These are phyloP conservation scores for Etheostoma perlongum DNA, from an alignment of 2,797 vertebrate genomes.

Conservation along the genomic window DNA sequence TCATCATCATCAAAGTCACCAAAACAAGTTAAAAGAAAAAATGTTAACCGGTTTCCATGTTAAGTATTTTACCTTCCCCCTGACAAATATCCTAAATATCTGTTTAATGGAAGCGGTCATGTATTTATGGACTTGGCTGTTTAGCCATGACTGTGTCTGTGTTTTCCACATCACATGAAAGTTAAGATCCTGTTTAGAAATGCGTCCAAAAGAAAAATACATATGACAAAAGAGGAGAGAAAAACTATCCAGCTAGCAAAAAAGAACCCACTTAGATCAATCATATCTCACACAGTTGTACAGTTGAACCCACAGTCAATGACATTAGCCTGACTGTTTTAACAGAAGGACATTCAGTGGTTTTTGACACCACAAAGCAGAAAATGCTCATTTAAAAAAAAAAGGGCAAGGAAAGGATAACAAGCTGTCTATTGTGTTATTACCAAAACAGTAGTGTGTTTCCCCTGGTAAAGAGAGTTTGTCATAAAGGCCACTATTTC, in stretches of 20 bases:
- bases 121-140: constrained; percentile 17
- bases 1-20: background rate
- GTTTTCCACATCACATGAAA: constrained; percentile 46
- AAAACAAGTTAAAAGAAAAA: background rate
- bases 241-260: constrained; percentile 1
- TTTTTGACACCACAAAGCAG: constrained; percentile 9
- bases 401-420: background rate
- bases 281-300: constrained; percentile 30
- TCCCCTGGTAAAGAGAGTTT: background rate
- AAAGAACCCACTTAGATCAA: constrained; percentile 41
- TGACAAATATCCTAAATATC: constrained; percentile 11
- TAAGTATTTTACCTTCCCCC: constrained; percentile 5
- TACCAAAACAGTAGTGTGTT: background rate
- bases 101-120: constrained; percentile 9
- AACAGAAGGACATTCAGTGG: background rate
- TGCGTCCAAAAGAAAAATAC: constrained; percentile 29
- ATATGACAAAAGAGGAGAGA: constrained; percentile 27
- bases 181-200: constrained; percentile 27
- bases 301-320: constrained; percentile 39
- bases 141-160: constrained; percentile 10
- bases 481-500: background rate
- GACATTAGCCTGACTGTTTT: constrained; percentile 15
- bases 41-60: background rate
- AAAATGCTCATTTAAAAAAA: background rate
- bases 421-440: background rate